These are phyloP conservation scores for Cyprinodon variegatus DNA, from an alignment of 2,113 vertebrate genomes.

Conservation along the genomic window DNA sequence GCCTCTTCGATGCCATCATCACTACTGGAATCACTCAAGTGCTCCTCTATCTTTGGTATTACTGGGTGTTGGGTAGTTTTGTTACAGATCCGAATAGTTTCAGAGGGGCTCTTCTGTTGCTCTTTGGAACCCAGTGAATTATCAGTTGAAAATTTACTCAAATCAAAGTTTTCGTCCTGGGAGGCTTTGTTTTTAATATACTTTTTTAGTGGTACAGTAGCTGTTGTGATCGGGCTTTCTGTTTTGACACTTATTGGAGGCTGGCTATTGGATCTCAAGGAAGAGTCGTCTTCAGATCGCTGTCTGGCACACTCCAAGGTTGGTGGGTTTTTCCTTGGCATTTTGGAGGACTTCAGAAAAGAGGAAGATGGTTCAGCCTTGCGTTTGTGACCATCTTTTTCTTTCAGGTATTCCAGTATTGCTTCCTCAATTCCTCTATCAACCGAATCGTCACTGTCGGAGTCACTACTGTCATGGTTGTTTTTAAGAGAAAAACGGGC, in stretches of 20 bases:
- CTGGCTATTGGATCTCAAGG: slow-evolving; percentile 64
- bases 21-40: slow-evolving; percentile 77
- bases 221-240: slow-evolving; percentile 33
- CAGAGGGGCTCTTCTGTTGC: slow-evolving; percentile 30
- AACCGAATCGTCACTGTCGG: slow-evolving; percentile 93
- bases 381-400: slow-evolving; percentile 83
- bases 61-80: slow-evolving; percentile 37
- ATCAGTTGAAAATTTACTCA: slow-evolving; percentile 44
- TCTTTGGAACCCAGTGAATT: slow-evolving; percentile 33
- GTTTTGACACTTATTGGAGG: slow-evolving; percentile 57
- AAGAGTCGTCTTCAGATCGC: slow-evolving; percentile 52
- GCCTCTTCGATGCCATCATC: slow-evolving; percentile 96
- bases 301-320: slow-evolving; percentile 61
- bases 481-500: slow-evolving; percentile 31
- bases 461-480: slow-evolving; percentile 76
- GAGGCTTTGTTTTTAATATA: slow-evolving; percentile 68
- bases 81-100: slow-evolving; percentile 25
- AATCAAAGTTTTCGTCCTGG: slow-evolving; percentile 60
- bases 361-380: slow-evolving; percentile 53
- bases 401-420: slow-evolving; percentile 93
- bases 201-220: slow-evolving; percentile 63
- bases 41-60: slow-evolving; percentile 51
- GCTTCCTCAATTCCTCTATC: slow-evolving; percentile 94
- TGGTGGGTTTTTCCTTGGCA: slow-evolving; percentile 53
- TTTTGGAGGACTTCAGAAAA: slow-evolving; percentile 58